These are phyloP conservation scores for Petroica traversi DNA, from an alignment of 2,113 vertebrate genomes.

Conservation along the genomic window DNA sequence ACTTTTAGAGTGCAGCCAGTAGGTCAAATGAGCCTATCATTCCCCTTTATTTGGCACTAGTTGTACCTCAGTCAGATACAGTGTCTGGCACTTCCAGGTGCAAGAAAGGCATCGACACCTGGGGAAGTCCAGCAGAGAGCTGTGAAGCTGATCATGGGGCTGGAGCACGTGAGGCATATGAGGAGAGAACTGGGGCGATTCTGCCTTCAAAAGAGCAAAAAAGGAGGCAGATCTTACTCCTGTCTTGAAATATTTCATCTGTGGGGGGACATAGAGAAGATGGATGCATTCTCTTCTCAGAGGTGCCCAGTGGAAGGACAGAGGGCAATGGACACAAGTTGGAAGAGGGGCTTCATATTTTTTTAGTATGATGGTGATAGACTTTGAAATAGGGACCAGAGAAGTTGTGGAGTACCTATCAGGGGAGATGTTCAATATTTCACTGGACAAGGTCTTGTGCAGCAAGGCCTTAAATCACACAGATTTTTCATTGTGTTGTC, in stretches of 20 bases:
- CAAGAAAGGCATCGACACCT: rapidly evolving
- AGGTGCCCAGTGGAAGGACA: neutral
- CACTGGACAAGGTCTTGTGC: neutral
- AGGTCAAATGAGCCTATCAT: neutral
- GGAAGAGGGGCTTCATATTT: neutral
- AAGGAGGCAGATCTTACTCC: neutral
- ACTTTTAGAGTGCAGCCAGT: neutral
- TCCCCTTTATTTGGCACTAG: neutral
- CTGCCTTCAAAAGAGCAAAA: neutral
- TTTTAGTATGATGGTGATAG: neutral
- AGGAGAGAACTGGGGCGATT: neutral
- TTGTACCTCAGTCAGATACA: neutral
- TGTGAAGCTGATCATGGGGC: neutral
- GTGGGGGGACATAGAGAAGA: neutral
- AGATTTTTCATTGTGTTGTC: neutral
- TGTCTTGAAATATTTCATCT: neutral
- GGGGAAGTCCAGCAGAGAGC: neutral
- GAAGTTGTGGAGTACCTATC: neutral
- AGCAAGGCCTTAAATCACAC: neutral
- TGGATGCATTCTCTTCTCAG: neutral
- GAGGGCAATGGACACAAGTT: neutral
- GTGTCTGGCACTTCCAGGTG: neutral
- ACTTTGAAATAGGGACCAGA: neutral
- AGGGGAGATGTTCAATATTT: neutral
- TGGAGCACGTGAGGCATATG: neutral